Base-by-base conservation (phyloP, 1,140 invertebrate species). In the Lamellibrachia luymesi region DNA sequence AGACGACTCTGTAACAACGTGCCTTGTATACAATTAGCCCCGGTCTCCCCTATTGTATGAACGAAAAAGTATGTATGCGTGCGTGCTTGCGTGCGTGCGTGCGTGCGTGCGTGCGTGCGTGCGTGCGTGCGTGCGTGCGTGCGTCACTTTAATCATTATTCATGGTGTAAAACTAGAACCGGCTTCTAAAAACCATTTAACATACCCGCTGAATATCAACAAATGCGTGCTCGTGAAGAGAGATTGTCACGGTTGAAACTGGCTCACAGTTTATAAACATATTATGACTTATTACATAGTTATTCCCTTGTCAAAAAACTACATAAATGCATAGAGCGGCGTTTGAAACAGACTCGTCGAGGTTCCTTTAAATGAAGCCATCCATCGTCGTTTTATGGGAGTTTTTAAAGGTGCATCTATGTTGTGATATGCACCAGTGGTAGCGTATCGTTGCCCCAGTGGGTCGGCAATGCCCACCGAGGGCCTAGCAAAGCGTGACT, bases 61-160 rank as follows among this genome's bases (percentile, higher is more conserved):
- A 17, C 52, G 52, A 8, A 17, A 8, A 17, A 8, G 52, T 56
- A 17, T 56, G 52, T 56, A 17, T 56, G 52, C 52, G 52, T 56
- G 52, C 52, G 52, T 56, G 52, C 52, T 0, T 56, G 52, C 52
- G 52, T 56, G 52, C 52, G 52, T 56, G 90, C 90, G 90, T 91
- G 90, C 90, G 90, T 91, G 90, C 90, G 90, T 91, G 90, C 90
- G 90, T 91, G 90, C 90, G 90, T 91, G 90, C 90, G 90, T 91
- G 90, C 90, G 90, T 91, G 90, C 90, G 90, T 91, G 90, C 90
- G 90, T 91, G 90, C 10, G 27, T 92, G 92, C 51, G 49, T 64
- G 51, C 50, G 52, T 25, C 38, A 38, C 52, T 56, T 56, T 13
- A 56, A 56, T 56, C 13, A 56, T 7, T 13, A 56, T 7, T 56